Percentiles rank a stretch among this genome's conserved stretches.
Evolutionary conservation across 2,797 vertebrate genomes (phyloP).

Genomic region (Sebastiscus albofasciatus): DNA sequence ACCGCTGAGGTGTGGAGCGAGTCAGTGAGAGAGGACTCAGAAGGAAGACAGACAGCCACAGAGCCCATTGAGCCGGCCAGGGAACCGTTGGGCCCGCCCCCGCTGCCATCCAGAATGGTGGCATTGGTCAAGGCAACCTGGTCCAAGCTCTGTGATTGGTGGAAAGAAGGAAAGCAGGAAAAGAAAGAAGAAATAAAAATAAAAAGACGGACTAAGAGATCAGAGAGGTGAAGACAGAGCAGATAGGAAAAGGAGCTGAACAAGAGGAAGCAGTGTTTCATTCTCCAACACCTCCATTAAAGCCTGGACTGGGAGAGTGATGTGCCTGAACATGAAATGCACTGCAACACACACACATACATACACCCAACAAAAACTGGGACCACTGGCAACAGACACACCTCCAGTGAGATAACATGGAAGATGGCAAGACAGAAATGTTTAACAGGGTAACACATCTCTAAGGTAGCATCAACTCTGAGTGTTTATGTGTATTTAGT

Average conservation of each 20-base stretch:
- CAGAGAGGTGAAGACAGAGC: constrained; percentile 68
- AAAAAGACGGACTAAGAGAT: constrained; percentile 83
- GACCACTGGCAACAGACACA: constrained; percentile 24
- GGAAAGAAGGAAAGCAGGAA: constrained; percentile 82
- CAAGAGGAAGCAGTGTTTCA: constrained; percentile 39
- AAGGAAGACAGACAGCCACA: constrained; percentile 93
- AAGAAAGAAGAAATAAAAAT: constrained; percentile 81
- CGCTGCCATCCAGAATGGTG: constrained; percentile 86
- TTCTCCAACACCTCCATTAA: constrained; percentile 53
- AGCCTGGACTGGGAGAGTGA: constrained; percentile 36
- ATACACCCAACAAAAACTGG: background rate
- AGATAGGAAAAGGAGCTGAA: constrained; percentile 59
- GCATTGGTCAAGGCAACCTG: constrained; percentile 85
- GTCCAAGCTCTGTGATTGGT: constrained; percentile 89
- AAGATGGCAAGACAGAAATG: constrained; percentile 12
- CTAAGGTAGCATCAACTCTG: background rate
- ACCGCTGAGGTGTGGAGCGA: constrained; percentile 94
- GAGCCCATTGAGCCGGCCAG: constrained; percentile 90
- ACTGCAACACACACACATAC: background rate
- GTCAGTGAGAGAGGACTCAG: constrained; percentile 93
- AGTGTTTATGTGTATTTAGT: background rate
- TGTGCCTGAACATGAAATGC: constrained; percentile 61
- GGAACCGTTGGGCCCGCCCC: constrained; percentile 89
- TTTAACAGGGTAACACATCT: background rate
- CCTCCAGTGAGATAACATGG: constrained; percentile 10